Evolutionary conservation across 1,140 invertebrate genomes (phyloP).

Genomic region (Apis mellifera): Amel_HAv3.1 CM009935.2:3753501-3754000

Average conservation of each 20-base stretch:
- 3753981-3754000: neutral
- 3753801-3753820: neutral
- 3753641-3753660: neutral
- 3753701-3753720: neutral
- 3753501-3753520: slow-evolving; percentile 57
- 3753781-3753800: neutral
- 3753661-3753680: neutral
- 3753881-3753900: neutral
- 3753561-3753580: neutral
- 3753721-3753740: neutral
- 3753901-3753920: neutral
- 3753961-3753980: neutral
- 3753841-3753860: neutral
- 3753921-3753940: neutral
- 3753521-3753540: slow-evolving; percentile 61
- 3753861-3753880: neutral
- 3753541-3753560: slow-evolving; percentile 25
- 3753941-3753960: no score
- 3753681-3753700: neutral
- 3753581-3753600: slow-evolving; percentile 13
- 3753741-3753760: neutral
- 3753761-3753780: neutral
- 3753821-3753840: neutral
- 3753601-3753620: neutral
- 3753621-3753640: neutral